A percentile compares a stretch with the other conserved stretches of the same genome.
These are phyloP conservation scores for Pardosa pseudoannulata DNA, from an alignment of 2,888 invertebrate species.

Conservation along the genomic window DNA sequence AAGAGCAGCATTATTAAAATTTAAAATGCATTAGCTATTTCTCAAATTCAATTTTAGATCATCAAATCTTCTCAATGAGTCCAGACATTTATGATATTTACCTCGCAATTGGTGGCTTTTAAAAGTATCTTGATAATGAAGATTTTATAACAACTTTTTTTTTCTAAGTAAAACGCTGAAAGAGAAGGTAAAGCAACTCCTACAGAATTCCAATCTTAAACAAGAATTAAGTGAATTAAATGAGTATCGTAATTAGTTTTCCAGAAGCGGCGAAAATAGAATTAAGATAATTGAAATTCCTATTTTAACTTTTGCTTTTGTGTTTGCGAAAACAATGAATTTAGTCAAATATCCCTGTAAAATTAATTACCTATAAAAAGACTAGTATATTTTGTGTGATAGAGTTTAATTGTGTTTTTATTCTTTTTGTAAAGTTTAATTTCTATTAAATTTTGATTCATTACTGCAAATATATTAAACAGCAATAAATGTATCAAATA, in stretches of 20 bases:
- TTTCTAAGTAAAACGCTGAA: neutral
- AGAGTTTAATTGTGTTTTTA: no score
- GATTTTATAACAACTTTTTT: neutral
- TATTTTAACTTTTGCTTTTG: neutral
- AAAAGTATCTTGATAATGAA: neutral
- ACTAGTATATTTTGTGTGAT: neutral
- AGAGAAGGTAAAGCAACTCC: neutral
- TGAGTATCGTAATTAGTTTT: neutral
- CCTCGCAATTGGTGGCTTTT: no score
- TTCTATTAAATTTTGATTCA: no score
- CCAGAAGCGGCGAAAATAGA: neutral
- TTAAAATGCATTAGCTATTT: no score
- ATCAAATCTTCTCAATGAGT: no score
- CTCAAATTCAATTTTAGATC: no score
- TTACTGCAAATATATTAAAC: no score
- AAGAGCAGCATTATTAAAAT: no score
- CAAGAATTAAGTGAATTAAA: neutral
- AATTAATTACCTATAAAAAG: neutral
- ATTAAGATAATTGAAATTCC: slow-evolving; percentile 1
- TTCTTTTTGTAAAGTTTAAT: no score
- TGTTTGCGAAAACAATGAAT: neutral
- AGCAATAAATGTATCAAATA: no score
- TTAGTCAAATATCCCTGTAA: neutral
- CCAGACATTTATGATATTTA: no score
- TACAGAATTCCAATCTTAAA: neutral